phyloP scores from a whole-genome alignment of 2,888 invertebrate species.

The Trichogramma evanescens region DNA sequence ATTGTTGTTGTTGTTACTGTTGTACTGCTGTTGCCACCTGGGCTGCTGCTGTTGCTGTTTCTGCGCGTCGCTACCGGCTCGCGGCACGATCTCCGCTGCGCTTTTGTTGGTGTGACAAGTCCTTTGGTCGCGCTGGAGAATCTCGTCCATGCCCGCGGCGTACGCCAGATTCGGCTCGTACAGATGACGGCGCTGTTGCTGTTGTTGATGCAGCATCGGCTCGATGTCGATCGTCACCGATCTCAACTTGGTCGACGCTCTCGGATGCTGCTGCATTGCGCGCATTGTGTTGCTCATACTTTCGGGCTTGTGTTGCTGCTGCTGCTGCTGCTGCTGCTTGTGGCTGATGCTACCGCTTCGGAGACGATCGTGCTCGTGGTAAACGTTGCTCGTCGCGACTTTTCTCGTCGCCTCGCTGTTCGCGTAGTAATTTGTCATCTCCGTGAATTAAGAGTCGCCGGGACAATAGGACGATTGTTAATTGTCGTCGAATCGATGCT shows the following conservation, averaged over 20 bases:
- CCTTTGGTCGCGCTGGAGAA: constrained; percentile 40
- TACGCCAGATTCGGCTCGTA: constrained; percentile 16
- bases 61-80: background rate
- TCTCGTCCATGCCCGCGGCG: constrained; percentile 33
- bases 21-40: constrained; percentile 2
- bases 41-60: constrained; percentile 3
- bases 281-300: background rate
- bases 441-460: too few relatives aligned
- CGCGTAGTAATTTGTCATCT: too few relatives aligned
- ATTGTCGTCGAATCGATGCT: too few relatives aligned
- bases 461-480: too few relatives aligned
- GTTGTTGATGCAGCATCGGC: background rate
- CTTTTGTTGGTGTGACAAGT: constrained; percentile 33
- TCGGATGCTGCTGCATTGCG: background rate
- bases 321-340: background rate
- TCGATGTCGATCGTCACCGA: background rate
- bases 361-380: too few relatives aligned
- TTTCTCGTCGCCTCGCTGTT: too few relatives aligned
- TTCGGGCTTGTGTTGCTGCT: background rate
- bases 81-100: constrained; percentile 19
- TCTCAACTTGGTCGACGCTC: background rate
- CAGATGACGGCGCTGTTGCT: background rate
- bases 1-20: background rate
- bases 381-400: too few relatives aligned
- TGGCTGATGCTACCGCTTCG: too few relatives aligned